A percentile compares a stretch with the other conserved stretches of the same genome.
Conservation (phyloP, 2,797 vertebrate genomes). For the Pangasius larnaudii region DNA sequence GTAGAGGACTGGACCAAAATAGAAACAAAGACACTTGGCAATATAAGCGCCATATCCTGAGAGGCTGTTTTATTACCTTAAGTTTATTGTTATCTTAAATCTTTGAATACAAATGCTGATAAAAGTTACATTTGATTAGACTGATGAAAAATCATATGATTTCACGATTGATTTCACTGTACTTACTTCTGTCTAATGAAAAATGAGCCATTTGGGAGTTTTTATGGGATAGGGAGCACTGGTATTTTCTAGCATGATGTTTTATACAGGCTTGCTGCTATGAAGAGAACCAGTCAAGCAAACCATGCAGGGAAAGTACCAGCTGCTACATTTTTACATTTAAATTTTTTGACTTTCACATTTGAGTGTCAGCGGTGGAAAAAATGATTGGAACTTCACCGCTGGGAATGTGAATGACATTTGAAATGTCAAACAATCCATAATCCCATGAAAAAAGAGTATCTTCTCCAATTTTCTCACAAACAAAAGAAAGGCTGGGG, state of each 20-base stretch:
- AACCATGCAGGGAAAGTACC: neutral
- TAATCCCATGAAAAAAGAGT: conserved; percentile 21
- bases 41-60: neutral
- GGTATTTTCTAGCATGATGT: neutral
- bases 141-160: neutral
- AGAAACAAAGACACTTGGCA: neutral
- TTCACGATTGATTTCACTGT: neutral
- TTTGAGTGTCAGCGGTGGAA: conserved; percentile 2
- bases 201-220: neutral
- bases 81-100: neutral
- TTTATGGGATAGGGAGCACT: neutral
- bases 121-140: neutral
- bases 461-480: conserved; percentile 19
- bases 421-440: conserved; percentile 45
- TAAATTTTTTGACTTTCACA: conserved; percentile 29
- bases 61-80: neutral
- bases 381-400: conserved; percentile 20
- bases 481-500: conserved; percentile 17
- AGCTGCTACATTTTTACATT: conserved; percentile 18
- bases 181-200: neutral
- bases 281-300: neutral
- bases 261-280: neutral
- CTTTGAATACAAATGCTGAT: neutral
- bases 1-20: neutral
- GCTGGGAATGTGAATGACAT: conserved; percentile 31